Base-by-base conservation (phyloP, 2,797 vertebrate genomes). In the Coranthus polyacanthus region DNA sequence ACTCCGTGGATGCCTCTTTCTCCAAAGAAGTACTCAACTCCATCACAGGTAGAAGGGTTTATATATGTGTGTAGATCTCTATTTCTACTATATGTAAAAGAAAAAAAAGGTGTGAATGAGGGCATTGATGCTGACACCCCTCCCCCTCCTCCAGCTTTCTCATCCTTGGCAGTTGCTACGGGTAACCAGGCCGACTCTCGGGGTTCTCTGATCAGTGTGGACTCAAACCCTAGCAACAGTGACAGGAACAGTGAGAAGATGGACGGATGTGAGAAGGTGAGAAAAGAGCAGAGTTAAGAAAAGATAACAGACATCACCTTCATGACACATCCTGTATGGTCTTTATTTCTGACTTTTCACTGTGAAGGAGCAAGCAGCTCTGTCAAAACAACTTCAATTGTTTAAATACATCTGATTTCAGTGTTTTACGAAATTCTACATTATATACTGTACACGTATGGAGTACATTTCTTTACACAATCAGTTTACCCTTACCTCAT, bases 1-100 rank as follows among this genome's bases (percentile, higher is more conserved):
- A 96, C 89, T 98, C 97, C 2, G 94, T 97, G 80, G 98, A 99
- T 71, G 96, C 96, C 0, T 98, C 98, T 22, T 98, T 99, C 85
- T 98, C 97, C 83, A 99, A 98, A 92, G 98, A 99, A 89, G 97
- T 99, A 43, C 94, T 99, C 71, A 99, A 99, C 92, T 99, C 98
- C 45, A 99, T 99, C 90, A 96, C 97, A 96, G 98, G 98, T 98
- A 95, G 29, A 24, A 0, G 12, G 2, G 2, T 21, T 17, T 49
- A 12, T 44, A 36, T 34, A 12, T 36, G 2, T 45, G 37, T 57
- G 26, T 18, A 37, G 34, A 20, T 32, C 34, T 46, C 17, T 56
- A 13, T 63, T 62, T 58, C 17, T 18, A 51, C 37, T 49, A 11
- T 63, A 26, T 49, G 5, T 42, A 42, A 53, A 43, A 66, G 5